Evolutionary conservation across 2,113 vertebrate genomes (phyloP).

Genomic region (Cariama cristata): DNA sequence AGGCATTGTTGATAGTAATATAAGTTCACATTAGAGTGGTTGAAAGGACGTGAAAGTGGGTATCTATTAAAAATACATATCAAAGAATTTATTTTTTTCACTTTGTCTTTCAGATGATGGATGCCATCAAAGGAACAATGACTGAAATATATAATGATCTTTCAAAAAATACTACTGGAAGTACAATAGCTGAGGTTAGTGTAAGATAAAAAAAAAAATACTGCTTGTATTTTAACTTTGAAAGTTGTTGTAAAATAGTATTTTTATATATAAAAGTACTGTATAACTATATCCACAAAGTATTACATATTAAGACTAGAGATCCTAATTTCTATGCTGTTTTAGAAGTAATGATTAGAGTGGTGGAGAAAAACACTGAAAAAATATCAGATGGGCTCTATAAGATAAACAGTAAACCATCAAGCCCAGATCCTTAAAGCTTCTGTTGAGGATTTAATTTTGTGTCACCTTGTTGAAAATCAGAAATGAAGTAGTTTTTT

Average conservation of each 20-base stretch:
- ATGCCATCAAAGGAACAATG: constrained; percentile 98
- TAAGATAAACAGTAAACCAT: background rate
- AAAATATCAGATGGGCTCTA: background rate
- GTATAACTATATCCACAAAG: background rate
- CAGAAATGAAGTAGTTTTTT: background rate
- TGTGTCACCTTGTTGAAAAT: background rate
- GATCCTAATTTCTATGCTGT: background rate
- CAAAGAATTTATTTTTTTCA: background rate
- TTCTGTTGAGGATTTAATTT: background rate
- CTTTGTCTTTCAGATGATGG: constrained; percentile 90
- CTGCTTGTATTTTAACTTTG: background rate
- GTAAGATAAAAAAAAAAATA: background rate
- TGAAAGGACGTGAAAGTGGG: background rate
- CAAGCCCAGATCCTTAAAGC: background rate
- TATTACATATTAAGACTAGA: background rate
- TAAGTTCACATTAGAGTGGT: background rate
- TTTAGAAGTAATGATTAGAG: background rate
- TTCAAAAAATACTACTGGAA: constrained; percentile 95
- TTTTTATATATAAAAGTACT: background rate
- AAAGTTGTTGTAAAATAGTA: background rate
- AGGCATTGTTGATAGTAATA: background rate
- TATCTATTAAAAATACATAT: background rate
- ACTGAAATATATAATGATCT: constrained; percentile 98
- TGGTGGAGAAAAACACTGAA: background rate
- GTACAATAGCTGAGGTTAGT: constrained; percentile 94